Base-by-base conservation (phyloP, 2,888 invertebrate species). In the Hemaris fuciformis region DNA sequence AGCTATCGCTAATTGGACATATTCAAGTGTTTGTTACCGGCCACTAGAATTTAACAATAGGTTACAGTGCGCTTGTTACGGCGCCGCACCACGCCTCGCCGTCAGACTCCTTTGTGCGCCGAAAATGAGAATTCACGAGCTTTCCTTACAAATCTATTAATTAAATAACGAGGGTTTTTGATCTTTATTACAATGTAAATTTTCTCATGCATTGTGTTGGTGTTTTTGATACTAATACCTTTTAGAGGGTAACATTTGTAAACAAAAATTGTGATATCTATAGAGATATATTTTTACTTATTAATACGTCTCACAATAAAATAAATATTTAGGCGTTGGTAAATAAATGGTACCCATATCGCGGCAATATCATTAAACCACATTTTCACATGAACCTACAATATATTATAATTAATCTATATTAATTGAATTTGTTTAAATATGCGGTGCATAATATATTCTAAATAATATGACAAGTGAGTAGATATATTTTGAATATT, bases 1-100 rank as follows among this genome's bases (percentile, higher is more conserved):
- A 83, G 81, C 67, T 69, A 74, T 71, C 75, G 69, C 81, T 88
- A 88, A 87, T 88, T 87, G 85, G 84, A 83, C 76, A 69, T 80
- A 83, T 83, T 87, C 75, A 72, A 83, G 83, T 80, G 74, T 67
- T 75, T 77, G 69, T 74, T 71, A 72, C 71, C 72, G 67, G 71
- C 73, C 71, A 74, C 73, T 78, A 75, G 72, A 77, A 71, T 61
- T 64, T 71, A 74, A 81, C 79, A 80, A 78, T 76, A 65, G 71
- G 62, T 67, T 65, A 53, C 53, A 53, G 53, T 10, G 31, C 70
- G 68, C 67, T 73, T 64, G 70, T 72, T 70, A 72, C 70, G 69
- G 66, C 60, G 65, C 67, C 69, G 65, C 64, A 60, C 48, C 41
- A 65, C 60, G 65, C 67, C 69, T 65, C 64, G 59, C 48, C 41